Evolutionary conservation across 2,113 vertebrate genomes (phyloP).

Genomic region (Arenaria interpres): DNA sequence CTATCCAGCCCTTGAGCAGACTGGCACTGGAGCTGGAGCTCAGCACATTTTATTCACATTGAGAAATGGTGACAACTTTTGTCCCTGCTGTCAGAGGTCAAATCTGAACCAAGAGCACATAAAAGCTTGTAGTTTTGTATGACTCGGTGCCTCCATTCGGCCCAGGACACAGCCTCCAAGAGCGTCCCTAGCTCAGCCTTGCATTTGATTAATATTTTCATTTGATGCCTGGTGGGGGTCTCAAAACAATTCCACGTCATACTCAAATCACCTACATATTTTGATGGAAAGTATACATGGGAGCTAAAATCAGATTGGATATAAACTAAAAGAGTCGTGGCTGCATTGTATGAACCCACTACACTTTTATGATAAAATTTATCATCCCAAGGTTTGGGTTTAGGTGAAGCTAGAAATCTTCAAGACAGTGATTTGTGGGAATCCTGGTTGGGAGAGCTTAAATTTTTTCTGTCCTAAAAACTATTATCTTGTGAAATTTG

Average conservation of each 20-base stretch:
- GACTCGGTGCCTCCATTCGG: not conserved
- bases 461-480: slow-evolving; percentile 42
- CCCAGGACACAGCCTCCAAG: slow-evolving; percentile 20
- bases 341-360: slow-evolving; percentile 26
- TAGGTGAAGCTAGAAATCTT: slow-evolving; percentile 22
- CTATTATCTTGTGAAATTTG: slow-evolving; percentile 18
- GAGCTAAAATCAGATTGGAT: slow-evolving; percentile 44
- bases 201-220: slow-evolving; percentile 52
- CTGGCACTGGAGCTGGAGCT: not conserved
- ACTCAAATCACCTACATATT: slow-evolving; percentile 55
- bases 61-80: not conserved
- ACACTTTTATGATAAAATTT: slow-evolving; percentile 51
- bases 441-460: slow-evolving; percentile 38
- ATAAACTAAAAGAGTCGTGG: slow-evolving; percentile 36
- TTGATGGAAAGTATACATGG: slow-evolving; percentile 24
- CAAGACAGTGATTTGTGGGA: slow-evolving; percentile 45
- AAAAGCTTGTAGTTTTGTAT: not conserved
- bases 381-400: slow-evolving; percentile 44
- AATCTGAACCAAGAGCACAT: not conserved
- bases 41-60: not conserved
- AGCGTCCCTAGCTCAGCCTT: slow-evolving; percentile 17
- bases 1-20: not conserved
- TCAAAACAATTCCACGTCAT: slow-evolving; percentile 55
- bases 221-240: slow-evolving; percentile 21
- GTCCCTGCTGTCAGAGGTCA: not conserved